Percentiles rank a stretch among this genome's conserved stretches.
Evolutionary conservation across 2,888 invertebrate species (phyloP).

Genomic region (Euspilapteryx auroguttella): DNA sequence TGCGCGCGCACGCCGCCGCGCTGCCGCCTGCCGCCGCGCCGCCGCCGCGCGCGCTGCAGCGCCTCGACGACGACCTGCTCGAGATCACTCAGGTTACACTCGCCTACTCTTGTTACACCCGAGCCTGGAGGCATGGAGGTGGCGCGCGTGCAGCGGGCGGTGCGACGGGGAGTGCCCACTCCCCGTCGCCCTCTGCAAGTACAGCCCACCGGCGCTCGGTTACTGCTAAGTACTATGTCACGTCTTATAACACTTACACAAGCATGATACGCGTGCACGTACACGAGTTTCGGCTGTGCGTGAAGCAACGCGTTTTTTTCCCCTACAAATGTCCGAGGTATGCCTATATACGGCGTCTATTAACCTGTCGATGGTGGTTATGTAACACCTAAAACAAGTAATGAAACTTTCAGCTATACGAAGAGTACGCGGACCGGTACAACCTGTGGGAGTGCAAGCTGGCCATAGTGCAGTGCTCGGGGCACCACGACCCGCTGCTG

Average conservation of each 20-base stretch:
- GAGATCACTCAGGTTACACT: constrained; percentile 88
- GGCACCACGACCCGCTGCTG: constrained; percentile 84
- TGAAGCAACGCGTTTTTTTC: too few species aligned
- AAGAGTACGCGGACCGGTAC: constrained; percentile 89
- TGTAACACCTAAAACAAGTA: too few species aligned
- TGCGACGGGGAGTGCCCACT: constrained; percentile 50
- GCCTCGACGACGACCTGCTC: constrained; percentile 79
- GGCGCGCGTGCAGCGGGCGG: constrained; percentile 78
- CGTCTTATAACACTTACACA: too few species aligned
- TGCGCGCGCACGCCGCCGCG: constrained; percentile 45
- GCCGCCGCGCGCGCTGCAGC: constrained; percentile 66
- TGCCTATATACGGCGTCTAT: too few species aligned
- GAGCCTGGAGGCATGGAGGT: constrained; percentile 93
- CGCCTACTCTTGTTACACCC: too few species aligned
- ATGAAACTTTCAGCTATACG: constrained; percentile 75
- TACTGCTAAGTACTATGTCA: too few species aligned
- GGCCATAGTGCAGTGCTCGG: constrained; percentile 92
- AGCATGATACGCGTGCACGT: too few species aligned
- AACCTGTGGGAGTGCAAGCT: constrained; percentile 92
- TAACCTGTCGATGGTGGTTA: too few species aligned
- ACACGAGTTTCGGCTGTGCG: too few species aligned
- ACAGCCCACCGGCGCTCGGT: constrained; percentile 67
- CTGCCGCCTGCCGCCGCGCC: constrained; percentile 59
- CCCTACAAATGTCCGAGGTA: too few species aligned
- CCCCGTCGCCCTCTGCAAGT: constrained; percentile 43